Evolutionary conservation across 2,797 vertebrate genomes (phyloP).

Genomic region (Agapornis canus): DNA sequence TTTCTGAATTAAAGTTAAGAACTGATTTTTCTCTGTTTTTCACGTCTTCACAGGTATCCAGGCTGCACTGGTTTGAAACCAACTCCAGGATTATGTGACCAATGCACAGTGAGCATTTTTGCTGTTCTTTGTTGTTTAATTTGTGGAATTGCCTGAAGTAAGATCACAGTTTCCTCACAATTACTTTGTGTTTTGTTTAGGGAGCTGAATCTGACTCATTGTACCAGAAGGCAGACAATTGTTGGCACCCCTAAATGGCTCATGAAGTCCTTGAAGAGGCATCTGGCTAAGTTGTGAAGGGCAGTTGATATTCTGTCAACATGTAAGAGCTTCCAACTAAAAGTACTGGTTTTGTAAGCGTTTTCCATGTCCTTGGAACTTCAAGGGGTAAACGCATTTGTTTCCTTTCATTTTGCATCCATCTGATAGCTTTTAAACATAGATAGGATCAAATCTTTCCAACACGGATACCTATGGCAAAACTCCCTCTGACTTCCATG

Average conservation of each 20-base stretch:
- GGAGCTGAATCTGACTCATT: neutral
- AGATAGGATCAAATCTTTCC: constrained; percentile 22
- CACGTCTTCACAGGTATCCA: neutral
- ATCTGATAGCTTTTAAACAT: constrained; percentile 1
- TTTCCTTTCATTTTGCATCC: constrained; percentile 19
- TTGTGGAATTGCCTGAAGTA: neutral
- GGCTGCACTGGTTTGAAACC: neutral
- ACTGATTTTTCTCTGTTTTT: neutral
- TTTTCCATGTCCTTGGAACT: neutral
- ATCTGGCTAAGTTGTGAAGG: neutral
- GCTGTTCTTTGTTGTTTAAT: neutral
- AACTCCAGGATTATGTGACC: neutral
- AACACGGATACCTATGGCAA: constrained; percentile 4
- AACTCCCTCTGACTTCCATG: constrained; percentile 21
- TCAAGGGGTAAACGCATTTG: neutral
- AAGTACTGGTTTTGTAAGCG: neutral
- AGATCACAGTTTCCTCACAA: neutral
- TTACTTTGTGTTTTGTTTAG: neutral
- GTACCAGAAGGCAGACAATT: neutral
- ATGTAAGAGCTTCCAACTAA: constrained; percentile 11
- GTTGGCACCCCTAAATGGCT: neutral
- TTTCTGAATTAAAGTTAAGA: neutral
- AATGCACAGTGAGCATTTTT: neutral
- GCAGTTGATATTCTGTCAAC: neutral
- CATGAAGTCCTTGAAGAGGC: neutral